A percentile compares a stretch with the other conserved stretches of the same genome.
phyloP scores from a whole-genome alignment of 2,113 vertebrate genomes.

The Cygnus buccinator region DNA sequence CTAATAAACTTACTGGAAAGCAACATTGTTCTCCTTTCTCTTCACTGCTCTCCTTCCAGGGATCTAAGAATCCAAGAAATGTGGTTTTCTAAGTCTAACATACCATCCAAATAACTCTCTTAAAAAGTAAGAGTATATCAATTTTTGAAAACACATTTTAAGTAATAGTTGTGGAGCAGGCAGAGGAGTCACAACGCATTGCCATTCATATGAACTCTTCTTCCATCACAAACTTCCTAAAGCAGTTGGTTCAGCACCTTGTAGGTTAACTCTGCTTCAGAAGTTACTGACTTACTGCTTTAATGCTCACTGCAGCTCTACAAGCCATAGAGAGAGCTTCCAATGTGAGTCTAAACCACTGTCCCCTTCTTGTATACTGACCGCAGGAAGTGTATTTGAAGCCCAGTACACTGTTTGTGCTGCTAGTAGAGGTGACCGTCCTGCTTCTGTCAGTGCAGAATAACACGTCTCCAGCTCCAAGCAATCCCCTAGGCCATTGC shows the following conservation, averaged over 20 bases:
- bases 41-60: background rate
- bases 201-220: background rate
- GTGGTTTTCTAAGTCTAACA: background rate
- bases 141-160: background rate
- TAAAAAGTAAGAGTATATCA: background rate
- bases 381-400: background rate
- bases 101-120: background rate
- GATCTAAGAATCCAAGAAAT: background rate
- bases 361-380: rapidly evolving
- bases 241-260: background rate
- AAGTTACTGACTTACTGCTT: background rate
- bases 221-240: background rate
- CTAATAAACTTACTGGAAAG: conserved; percentile 7
- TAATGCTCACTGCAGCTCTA: background rate
- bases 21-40: background rate
- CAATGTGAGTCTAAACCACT: background rate
- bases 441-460: background rate
- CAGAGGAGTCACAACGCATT: background rate
- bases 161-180: background rate
- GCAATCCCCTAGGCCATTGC: background rate
- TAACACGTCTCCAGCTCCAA: background rate
- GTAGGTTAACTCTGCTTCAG: background rate
- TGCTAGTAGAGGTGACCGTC: background rate
- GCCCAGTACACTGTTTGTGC: background rate
- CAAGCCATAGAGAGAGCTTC: too few species aligned